Conservation (phyloP, 2,113 vertebrate species). For the Oreochromis tanganicae region DNA sequence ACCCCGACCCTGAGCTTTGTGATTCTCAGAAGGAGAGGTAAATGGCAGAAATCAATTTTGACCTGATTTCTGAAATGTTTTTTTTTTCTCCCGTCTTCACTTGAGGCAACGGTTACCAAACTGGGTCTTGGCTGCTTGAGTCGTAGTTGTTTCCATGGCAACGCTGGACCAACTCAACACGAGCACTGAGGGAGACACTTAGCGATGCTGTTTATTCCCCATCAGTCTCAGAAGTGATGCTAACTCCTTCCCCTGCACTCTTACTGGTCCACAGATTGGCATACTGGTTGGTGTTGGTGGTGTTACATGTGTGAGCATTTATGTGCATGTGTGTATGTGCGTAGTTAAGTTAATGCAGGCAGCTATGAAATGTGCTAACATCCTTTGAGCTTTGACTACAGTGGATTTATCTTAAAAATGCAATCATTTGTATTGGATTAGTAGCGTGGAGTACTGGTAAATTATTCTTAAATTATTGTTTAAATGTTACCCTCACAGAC, state of each 20-base stretch:
- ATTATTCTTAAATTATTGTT: not conserved
- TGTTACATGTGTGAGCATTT: not conserved
- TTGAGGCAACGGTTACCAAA: constrained; percentile 28
- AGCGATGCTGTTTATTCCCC: constrained; percentile 59
- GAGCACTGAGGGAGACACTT: constrained; percentile 62
- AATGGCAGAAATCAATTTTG: constrained; percentile 28
- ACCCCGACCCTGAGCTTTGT: not conserved
- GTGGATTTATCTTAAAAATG: not conserved
- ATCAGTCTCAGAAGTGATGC: constrained; percentile 65
- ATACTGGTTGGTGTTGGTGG: not conserved
- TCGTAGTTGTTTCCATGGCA: constrained; percentile 68
- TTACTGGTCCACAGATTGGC: constrained; percentile 18
- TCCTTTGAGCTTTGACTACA: not conserved
- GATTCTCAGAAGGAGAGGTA: constrained; percentile 7
- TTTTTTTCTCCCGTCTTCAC: not conserved
- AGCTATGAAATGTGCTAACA: not conserved
- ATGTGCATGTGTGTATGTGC: not conserved
- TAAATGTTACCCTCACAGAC: not conserved
- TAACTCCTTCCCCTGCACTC: constrained; percentile 18
- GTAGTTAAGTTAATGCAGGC: not conserved
- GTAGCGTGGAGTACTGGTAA: not conserved
- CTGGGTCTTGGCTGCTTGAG: constrained; percentile 53
- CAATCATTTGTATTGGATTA: not conserved
- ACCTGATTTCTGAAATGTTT: not conserved
- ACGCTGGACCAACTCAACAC: constrained; percentile 54